Evolutionary conservation across 2,797 vertebrate genomes (phyloP), one percentile per base, ranked within the genome.

Genomic region (Anguilla marmorata): DNA sequence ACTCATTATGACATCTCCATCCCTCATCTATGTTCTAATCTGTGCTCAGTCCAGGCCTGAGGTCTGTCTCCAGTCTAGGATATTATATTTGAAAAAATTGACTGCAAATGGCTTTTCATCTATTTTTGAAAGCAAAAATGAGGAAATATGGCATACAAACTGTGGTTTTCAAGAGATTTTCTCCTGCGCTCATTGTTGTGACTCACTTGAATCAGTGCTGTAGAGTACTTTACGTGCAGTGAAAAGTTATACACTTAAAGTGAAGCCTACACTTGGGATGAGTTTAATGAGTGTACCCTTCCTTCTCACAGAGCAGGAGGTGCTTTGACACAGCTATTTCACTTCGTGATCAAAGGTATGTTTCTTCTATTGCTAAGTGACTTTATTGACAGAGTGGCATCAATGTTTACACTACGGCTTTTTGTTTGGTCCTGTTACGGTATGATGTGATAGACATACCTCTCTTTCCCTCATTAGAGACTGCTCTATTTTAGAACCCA

Each of bases 1-100:
- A 56, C 84, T 56, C 50, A 58, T 85, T 94, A 94, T 93, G 93
- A 94, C 93, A 94, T 88, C 90, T 91, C 89, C 92, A 92, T 93
- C 94, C 56, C 41, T 60, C 14, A 83, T n/a, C 82, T 84, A 14
- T 84, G 33, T 60, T 8, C 84, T 37, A 37, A 85, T 56, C n/a
- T 56, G 6, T 9, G 19, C 79, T 50, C 45, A 9, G 79, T 82
- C 79, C 41, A 7, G 41, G 37, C 79, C 37, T 41, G 4, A 33
- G 8, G 45, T 82, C 79, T 82, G 45, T 85, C 54, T 56, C n/a
- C 83, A 12, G 12, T 4, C 83, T 58, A 60, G 12, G 83, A 54
- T 56, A 54, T 84, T 84, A 54, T 27, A 12, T 54, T 50, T 21
- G 56, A 85, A 37, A 58, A 85, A 30, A 84, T 33, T 14, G 33